Percentiles rank a stretch among this genome's conserved stretches.
Evolutionary conservation across 2,797 vertebrate species (phyloP).

Genomic region (Argentina silus): DNA sequence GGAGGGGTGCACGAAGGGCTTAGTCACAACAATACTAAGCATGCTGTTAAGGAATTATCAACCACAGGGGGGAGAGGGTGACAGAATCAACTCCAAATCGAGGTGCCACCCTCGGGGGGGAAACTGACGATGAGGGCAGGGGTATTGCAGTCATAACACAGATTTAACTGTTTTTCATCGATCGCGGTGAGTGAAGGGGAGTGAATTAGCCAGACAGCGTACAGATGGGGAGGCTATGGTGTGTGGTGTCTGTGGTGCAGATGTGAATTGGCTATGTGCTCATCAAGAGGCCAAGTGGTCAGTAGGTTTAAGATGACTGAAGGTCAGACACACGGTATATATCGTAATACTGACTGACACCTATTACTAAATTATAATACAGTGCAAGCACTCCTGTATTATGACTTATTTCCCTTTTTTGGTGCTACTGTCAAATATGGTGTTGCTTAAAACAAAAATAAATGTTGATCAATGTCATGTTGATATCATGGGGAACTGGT

Average conservation of each 20-base stretch:
- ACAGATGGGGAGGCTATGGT: constrained; percentile 47
- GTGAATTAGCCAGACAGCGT: constrained; percentile 48
- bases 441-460: too few species aligned
- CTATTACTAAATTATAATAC: too few species aligned
- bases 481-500: too few species aligned
- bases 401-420: too few species aligned
- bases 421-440: too few species aligned
- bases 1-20: constrained; percentile 25
- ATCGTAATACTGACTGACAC: too few species aligned
- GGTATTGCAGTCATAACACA: constrained; percentile 37
- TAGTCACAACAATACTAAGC: constrained; percentile 22
- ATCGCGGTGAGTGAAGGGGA: constrained; percentile 46
- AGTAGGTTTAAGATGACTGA: too few species aligned
- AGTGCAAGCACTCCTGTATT: too few species aligned
- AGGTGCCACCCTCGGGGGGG: constrained; percentile 28
- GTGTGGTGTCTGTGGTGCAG: constrained; percentile 49
- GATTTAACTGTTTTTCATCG: constrained; percentile 60
- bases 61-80: constrained; percentile 25
- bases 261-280: background rate
- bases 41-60: constrained; percentile 4
- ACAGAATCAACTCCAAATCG: constrained; percentile 48
- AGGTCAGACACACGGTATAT: too few species aligned
- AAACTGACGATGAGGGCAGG: constrained; percentile 43
- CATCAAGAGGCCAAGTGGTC: background rate
- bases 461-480: too few species aligned